A percentile compares a stretch with the other conserved stretches of the same genome.
Conservation (phyloP, 2,888 invertebrate genomes). For the Chymomyza caudatula region DNA sequence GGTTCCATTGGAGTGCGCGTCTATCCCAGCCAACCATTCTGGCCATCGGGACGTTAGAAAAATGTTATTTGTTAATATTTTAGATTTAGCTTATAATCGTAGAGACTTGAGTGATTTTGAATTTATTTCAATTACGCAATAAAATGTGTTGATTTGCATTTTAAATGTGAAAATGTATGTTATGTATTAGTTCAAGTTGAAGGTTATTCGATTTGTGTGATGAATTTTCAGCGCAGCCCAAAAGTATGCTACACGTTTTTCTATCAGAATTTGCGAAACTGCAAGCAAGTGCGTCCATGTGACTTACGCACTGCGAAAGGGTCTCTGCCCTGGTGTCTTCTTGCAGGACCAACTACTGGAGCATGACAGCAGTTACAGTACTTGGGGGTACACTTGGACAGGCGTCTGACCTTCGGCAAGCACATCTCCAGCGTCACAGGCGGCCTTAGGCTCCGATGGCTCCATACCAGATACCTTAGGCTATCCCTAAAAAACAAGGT, state of each 20-base stretch:
- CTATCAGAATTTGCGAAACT: not conserved
- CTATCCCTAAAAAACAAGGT: too few relatives aligned
- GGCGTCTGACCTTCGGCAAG: too few relatives aligned
- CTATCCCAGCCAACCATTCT: slow-evolving; percentile 82
- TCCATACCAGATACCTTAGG: too few relatives aligned
- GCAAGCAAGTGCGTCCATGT: not conserved
- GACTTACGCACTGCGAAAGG: too few relatives aligned
- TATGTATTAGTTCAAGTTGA: slow-evolving; percentile 3
- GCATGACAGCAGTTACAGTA: too few relatives aligned
- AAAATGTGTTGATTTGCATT: not conserved
- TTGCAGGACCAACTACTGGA: too few relatives aligned
- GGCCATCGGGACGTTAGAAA: slow-evolving; percentile 65
- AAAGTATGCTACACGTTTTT: slow-evolving; percentile 33
- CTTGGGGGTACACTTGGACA: too few relatives aligned
- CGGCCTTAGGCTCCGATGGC: too few relatives aligned
- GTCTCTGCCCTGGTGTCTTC: too few relatives aligned
- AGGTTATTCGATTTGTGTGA: not conserved
- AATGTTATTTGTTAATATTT: not conserved
- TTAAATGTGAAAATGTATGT: not conserved
- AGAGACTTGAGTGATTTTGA: not conserved
- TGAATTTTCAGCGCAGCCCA: slow-evolving; percentile 7
- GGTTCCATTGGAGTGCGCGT: slow-evolving; percentile 62
- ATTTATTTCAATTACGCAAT: not conserved
- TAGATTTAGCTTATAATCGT: too few relatives aligned
- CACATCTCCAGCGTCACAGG: too few relatives aligned